phyloP scores from a whole-genome alignment of 2,888 invertebrate genomes.

The Cosmorhoe ocellata region DNA sequence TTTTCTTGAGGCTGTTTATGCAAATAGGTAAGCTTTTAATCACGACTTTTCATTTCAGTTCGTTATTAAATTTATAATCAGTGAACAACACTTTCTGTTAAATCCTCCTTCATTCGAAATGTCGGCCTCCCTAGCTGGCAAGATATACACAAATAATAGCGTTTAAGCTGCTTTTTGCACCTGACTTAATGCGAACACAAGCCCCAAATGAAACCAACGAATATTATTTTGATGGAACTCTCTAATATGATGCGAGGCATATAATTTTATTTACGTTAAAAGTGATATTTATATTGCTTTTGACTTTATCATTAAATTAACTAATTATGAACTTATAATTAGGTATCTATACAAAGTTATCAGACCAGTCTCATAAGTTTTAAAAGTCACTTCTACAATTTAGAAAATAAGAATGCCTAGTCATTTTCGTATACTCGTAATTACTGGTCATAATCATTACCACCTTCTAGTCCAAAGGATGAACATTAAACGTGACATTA shows the following conservation, averaged over 20 bases:
- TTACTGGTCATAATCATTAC: too few relatives aligned
- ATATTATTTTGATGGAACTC: background rate
- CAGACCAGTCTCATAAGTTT: too few relatives aligned
- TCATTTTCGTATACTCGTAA: too few relatives aligned
- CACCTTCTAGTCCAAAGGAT: too few relatives aligned
- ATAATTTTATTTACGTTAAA: too few relatives aligned
- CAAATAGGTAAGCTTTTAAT: constrained; percentile 32
- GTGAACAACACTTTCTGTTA: constrained; percentile 39
- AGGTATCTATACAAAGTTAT: too few relatives aligned
- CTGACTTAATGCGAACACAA: constrained; percentile 34
- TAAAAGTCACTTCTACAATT: too few relatives aligned
- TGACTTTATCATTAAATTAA: too few relatives aligned
- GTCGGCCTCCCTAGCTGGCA: constrained; percentile 21
- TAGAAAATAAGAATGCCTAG: too few relatives aligned
- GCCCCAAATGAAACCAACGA: background rate
- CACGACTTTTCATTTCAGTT: constrained; percentile 29
- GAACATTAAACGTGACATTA: too few relatives aligned
- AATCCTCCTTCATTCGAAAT: constrained; percentile 41
- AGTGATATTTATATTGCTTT: too few relatives aligned
- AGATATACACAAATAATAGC: constrained; percentile 39
- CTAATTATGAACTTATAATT: too few relatives aligned
- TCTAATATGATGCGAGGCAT: background rate
- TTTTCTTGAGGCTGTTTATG: constrained; percentile 12
- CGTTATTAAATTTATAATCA: constrained; percentile 49
- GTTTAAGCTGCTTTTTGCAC: constrained; percentile 38